Evolutionary conservation across 2,113 vertebrate species (phyloP).

Genomic region (Cariama cristata): DNA sequence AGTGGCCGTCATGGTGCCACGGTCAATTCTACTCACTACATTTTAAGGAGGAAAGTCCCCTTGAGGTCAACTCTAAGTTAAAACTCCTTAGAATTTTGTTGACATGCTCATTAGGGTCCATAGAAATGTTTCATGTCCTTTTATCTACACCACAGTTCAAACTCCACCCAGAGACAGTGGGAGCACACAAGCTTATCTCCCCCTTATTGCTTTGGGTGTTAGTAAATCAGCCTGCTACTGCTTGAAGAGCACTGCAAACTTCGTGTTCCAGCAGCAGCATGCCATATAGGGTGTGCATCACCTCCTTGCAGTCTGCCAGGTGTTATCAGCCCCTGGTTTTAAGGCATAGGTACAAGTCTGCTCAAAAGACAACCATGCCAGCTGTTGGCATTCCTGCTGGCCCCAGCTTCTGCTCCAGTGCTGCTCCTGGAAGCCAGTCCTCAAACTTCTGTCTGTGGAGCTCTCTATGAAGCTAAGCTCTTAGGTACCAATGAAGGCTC

Average conservation of each 20-base stretch:
- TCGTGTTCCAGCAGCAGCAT: neutral
- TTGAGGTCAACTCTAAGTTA: neutral
- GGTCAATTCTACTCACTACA: neutral
- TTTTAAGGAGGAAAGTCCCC: neutral
- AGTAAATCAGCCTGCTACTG: neutral
- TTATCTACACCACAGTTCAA: neutral
- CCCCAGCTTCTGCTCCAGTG: neutral
- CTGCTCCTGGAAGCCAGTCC: neutral
- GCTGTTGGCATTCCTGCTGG: neutral
- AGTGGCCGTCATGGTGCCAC: fast-evolving
- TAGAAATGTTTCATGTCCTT: neutral
- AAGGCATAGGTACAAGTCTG: neutral
- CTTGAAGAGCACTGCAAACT: neutral
- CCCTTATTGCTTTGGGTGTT: neutral
- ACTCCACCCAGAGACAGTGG: neutral
- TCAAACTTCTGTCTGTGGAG: neutral
- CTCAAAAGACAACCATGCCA: neutral
- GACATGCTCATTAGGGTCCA: neutral
- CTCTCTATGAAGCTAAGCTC: neutral
- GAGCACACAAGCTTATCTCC: neutral
- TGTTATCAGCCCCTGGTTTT: neutral
- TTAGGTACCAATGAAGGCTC: neutral
- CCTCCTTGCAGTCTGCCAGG: neutral
- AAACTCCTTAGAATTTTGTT: neutral
- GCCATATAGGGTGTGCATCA: neutral